phyloP scores from a whole-genome alignment of 2,113 vertebrate genomes.

The Petroica traversi region DNA sequence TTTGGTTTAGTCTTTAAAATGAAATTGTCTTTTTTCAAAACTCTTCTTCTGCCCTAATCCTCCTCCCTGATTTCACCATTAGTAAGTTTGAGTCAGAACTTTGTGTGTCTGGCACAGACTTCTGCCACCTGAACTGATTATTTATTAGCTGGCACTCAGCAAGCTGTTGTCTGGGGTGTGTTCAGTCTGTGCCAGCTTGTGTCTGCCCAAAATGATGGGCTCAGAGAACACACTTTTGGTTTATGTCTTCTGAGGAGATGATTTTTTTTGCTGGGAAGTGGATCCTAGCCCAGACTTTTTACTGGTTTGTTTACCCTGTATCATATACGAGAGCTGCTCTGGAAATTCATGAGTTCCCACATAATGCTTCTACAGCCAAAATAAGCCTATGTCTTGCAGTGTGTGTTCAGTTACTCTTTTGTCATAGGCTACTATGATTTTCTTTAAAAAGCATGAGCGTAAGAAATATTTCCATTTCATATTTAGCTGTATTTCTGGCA shows the following conservation, averaged over 20 bases:
- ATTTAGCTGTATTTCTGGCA: not conserved
- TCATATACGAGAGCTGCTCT: not conserved
- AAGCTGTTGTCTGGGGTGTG: not conserved
- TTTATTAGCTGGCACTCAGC: constrained; percentile 26
- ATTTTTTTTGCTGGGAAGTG: not conserved
- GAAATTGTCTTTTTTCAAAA: not conserved
- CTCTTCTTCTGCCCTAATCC: not conserved
- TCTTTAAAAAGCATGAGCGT: not conserved
- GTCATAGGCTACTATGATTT: not conserved
- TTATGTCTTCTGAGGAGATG: not conserved
- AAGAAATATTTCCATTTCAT: not conserved
- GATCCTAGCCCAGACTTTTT: not conserved
- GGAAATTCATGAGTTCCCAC: not conserved
- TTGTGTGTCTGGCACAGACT: not conserved
- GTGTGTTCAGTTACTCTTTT: not conserved
- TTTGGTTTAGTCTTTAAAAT: not conserved
- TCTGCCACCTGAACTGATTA: constrained; percentile 10
- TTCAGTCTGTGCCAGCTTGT: not conserved
- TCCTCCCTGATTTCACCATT: not conserved
- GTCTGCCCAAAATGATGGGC: not conserved
- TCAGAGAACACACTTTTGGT: not conserved
- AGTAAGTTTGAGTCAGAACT: not conserved
- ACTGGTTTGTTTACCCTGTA: not conserved
- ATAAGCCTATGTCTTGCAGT: not conserved
- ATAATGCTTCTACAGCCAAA: not conserved